phyloP scores from a whole-genome alignment of 2,888 invertebrate species.

The Spatulosminthurus flaviceps region DNA sequence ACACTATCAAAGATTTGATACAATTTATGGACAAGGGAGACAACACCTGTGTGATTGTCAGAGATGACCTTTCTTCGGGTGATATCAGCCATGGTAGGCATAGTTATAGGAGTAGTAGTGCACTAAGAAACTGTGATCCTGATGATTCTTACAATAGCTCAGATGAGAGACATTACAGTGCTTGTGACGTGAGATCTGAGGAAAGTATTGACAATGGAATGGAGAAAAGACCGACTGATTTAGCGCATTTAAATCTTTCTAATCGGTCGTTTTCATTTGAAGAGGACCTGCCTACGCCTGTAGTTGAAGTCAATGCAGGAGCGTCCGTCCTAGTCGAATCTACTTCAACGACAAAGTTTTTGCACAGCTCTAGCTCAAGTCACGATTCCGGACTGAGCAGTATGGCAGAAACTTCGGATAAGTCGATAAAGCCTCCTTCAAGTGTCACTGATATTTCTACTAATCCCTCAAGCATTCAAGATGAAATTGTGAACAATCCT shows the following conservation, averaged over 20 bases:
- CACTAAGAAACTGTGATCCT: conserved; percentile 31
- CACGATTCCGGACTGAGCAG: conserved; percentile 61
- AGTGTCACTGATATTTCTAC: conserved; percentile 32
- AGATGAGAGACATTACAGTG: neutral
- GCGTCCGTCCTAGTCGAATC: conserved; percentile 43
- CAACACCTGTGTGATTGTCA: conserved; percentile 19
- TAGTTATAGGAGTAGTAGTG: conserved; percentile 26
- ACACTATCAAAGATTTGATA: conserved; percentile 43
- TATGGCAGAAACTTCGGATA: conserved; percentile 54
- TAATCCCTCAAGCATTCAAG: neutral
- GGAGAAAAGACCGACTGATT: conserved; percentile 37
- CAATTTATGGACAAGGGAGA: conserved; percentile 38
- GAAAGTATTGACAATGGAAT: conserved; percentile 24
- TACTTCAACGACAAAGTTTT: conserved; percentile 29
- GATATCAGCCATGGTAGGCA: conserved; percentile 30
- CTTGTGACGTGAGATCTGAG: conserved; percentile 1
- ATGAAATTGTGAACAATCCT: neutral
- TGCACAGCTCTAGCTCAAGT: conserved; percentile 60
- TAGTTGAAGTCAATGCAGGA: conserved; percentile 43
- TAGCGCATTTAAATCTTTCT: conserved; percentile 36
- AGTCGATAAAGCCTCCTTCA: conserved; percentile 20
- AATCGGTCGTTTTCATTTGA: conserved; percentile 40
- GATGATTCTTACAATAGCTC: conserved; percentile 12
- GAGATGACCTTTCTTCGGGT: conserved; percentile 30
- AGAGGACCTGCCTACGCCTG: conserved; percentile 46